Percentiles rank a stretch among this genome's conserved stretches.
Conservation (phyloP, 2,888 invertebrate genomes). For the Drosophila anomalata region DNA sequence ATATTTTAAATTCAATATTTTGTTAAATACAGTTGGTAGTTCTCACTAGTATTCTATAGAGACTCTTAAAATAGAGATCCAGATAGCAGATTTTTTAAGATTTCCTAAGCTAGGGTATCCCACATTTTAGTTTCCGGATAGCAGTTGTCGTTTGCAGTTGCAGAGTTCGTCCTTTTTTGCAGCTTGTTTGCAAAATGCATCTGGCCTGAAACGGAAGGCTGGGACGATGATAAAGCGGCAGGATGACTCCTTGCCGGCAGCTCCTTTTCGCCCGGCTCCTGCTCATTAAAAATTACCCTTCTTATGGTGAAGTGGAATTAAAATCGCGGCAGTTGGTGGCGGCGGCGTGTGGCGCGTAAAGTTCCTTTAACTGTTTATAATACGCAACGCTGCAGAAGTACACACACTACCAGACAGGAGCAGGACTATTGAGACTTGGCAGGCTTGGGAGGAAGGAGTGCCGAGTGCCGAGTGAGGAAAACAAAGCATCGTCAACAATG, state of each 20-base stretch:
- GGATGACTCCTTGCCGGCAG: slow-evolving; percentile 57
- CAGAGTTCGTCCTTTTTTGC: slow-evolving; percentile 12
- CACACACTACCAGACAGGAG: slow-evolving; percentile 32
- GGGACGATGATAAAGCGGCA: slow-evolving; percentile 52
- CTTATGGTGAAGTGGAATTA: slow-evolving; percentile 75
- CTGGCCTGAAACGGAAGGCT: slow-evolving; percentile 49
- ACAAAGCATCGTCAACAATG: slow-evolving; percentile 51
- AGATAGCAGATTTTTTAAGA: not conserved
- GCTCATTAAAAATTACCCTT: slow-evolving; percentile 81
- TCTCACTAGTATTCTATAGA: not conserved
- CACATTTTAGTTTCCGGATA: not conserved
- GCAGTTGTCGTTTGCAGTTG: not conserved
- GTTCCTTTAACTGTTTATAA: slow-evolving; percentile 76
- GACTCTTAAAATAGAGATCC: not conserved
- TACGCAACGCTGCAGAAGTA: slow-evolving; percentile 69
- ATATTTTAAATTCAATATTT: not conserved
- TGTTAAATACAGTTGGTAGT: too few species aligned
- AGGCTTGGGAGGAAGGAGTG: slow-evolving; percentile 8
- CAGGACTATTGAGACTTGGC: not conserved
- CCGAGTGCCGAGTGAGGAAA: slow-evolving; percentile 10
- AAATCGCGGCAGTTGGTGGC: slow-evolving; percentile 64
- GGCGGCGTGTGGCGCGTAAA: slow-evolving; percentile 53
- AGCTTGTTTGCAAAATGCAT: slow-evolving; percentile 35
- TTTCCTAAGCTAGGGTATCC: not conserved
- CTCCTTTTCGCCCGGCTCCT: slow-evolving; percentile 27